Evolutionary conservation across 2,888 invertebrate species (phyloP), one percentile per base, ranked within the genome.

Genomic region (Thelaira solivaga): DNA sequence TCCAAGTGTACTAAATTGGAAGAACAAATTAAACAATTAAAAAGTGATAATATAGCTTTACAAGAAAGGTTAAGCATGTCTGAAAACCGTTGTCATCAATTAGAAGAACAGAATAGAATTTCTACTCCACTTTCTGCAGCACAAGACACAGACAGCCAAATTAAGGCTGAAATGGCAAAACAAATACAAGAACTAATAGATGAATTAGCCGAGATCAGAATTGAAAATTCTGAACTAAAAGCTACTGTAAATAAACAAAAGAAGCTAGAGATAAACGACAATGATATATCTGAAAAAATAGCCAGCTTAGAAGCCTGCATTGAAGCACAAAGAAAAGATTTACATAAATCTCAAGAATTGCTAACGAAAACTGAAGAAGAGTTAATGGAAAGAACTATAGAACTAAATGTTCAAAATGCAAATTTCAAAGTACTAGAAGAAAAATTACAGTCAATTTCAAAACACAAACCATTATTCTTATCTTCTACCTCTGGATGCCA

Each of bases 241-340:
- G 31, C 53, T n/a, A 49, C 34, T 2, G 26, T 68, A 5, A 51
- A 11, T 4, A 72, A 69, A 26, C 51, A 75, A 64, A 86, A 85
- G 53, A 90, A 89, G 82, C 86, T 93, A 77, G 91, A 92, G 83
- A 90, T 92, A 82, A 91, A 90, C 36, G 91, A 92, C 81, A 88
- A 88, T n/a, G 81, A 71, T 4, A 73, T 84, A 89, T 90, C 83
- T 88, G 82, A 83, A n/a, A 84, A 83, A 34, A 76, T 88, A n/a
- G 82, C 80, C 10, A 85, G 89, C 64, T 84, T 91, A 22, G 87
- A 90, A 84, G 87, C 88, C n/a, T 90, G 90, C 80, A 86, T 92
- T 24, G 89, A 88, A 80, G 82, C 85, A 49, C 90, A 91, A 45
- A 85, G 89, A 61, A 86, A 89, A 22, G 90, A 92, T 82, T 87